phyloP scores from a whole-genome alignment of 2,888 invertebrate genomes.

The Polydrusus tereticollis region DNA sequence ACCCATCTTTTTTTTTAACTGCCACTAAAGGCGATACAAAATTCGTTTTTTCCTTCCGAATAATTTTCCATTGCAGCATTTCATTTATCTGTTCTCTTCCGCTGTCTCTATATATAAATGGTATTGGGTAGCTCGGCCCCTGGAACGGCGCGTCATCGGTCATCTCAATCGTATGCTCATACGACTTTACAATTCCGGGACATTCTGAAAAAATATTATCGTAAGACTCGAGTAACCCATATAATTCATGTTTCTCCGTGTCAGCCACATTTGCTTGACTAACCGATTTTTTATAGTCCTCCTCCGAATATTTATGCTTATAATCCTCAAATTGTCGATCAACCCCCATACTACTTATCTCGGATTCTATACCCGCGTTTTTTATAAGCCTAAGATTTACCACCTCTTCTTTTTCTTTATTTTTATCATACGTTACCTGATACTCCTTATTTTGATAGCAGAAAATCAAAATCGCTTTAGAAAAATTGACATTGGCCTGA shows the following conservation, averaged over 20 bases:
- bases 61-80: no score
- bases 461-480: background rate
- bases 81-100: no score
- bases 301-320: background rate
- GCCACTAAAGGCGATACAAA: conserved; percentile 42
- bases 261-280: background rate
- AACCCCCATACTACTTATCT: background rate
- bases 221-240: background rate
- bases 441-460: background rate
- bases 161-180: conserved; percentile 22
- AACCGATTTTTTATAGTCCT: background rate
- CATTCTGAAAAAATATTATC: conserved; percentile 23
- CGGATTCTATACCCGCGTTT: background rate
- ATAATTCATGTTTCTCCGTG: background rate
- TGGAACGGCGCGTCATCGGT: conserved; percentile 33
- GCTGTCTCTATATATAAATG: conserved; percentile 12
- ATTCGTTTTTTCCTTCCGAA: no score
- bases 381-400: background rate
- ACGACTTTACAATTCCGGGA: conserved; percentile 14
- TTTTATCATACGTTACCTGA: background rate
- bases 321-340: background rate
- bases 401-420: background rate
- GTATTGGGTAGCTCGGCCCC: conserved; percentile 27
- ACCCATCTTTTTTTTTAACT: conserved; percentile 44
- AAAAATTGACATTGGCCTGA: background rate